Evolutionary conservation across 2,888 invertebrate genomes (phyloP).

Genomic region (Taphrorychus bicolor): DNA sequence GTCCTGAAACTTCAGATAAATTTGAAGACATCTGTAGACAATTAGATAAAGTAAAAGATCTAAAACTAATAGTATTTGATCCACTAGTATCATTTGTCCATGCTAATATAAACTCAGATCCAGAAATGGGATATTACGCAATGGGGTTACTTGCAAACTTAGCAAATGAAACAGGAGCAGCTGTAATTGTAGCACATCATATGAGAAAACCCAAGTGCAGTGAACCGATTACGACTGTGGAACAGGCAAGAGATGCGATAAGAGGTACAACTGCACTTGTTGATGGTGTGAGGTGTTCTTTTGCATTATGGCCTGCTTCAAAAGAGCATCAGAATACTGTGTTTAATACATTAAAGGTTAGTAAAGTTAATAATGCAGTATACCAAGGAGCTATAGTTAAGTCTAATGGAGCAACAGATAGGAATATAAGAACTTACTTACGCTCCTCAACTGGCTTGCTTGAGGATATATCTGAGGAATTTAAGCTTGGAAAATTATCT

Average conservation of each 20-base stretch:
- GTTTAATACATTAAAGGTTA: not conserved
- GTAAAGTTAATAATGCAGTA: not conserved
- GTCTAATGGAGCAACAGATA: constrained; percentile 1
- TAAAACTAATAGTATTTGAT: not conserved
- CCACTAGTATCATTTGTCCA: not conserved
- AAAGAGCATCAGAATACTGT: not conserved
- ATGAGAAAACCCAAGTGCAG: not conserved
- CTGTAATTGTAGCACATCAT: not conserved
- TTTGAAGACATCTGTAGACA: not conserved
- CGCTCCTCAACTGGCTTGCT: constrained; percentile 3
- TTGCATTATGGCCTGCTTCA: not conserved
- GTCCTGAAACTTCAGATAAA: not conserved
- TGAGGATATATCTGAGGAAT: constrained; percentile 7
- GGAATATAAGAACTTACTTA: constrained; percentile 7
- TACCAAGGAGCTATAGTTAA: constrained; percentile 11
- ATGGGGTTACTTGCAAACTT: not conserved
- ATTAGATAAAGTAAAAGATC: not conserved
- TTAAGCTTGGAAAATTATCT: not conserved
- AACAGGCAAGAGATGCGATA: not conserved
- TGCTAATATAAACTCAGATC: not conserved
- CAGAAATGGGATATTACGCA: not conserved
- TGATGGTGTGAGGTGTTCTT: not conserved
- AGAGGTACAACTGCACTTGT: not conserved
- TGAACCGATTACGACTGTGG: not conserved
- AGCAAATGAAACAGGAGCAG: not conserved